These are phyloP conservation scores for Nesometra sesokonis DNA, from an alignment of 35 echinoderm and acorn worm species.

Conservation along the genomic window DNA sequence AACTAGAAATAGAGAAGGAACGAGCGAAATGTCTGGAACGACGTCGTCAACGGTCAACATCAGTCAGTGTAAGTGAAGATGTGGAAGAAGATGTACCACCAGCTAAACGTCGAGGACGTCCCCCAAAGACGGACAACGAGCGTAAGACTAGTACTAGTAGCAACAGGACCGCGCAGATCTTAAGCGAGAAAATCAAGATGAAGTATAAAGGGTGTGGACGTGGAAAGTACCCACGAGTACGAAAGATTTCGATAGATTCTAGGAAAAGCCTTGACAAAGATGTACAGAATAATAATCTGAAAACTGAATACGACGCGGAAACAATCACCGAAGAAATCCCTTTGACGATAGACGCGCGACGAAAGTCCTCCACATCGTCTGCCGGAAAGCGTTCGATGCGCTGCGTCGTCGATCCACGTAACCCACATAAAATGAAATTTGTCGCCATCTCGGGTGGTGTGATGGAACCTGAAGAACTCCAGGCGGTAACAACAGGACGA, in stretches of 20 bases:
- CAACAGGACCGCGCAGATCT: background rate
- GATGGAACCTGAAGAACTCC: no score
- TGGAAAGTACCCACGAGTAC: background rate
- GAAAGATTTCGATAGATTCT: background rate
- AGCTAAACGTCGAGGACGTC: background rate
- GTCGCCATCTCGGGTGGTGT: background rate
- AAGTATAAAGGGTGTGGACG: background rate
- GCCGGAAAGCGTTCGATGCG: background rate
- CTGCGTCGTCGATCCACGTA: background rate
- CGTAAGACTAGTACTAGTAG: conserved; percentile 22
- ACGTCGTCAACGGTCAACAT: conserved; percentile 18
- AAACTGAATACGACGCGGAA: background rate
- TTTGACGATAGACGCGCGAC: background rate
- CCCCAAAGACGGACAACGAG: conserved; percentile 17
- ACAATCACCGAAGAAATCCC: background rate
- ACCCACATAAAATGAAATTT: background rate
- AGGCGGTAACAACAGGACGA: no score
- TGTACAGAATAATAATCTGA: background rate
- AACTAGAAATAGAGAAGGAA: conserved; percentile 69
- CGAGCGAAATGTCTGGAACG: conserved; percentile 28
- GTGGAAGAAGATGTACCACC: background rate
- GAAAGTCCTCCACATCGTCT: background rate
- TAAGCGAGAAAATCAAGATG: background rate
- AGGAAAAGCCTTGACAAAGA: background rate
- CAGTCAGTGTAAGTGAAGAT: conserved; percentile 7